phyloP scores from a whole-genome alignment of 2,888 invertebrate genomes.

The Catocala fraxini region DNA sequence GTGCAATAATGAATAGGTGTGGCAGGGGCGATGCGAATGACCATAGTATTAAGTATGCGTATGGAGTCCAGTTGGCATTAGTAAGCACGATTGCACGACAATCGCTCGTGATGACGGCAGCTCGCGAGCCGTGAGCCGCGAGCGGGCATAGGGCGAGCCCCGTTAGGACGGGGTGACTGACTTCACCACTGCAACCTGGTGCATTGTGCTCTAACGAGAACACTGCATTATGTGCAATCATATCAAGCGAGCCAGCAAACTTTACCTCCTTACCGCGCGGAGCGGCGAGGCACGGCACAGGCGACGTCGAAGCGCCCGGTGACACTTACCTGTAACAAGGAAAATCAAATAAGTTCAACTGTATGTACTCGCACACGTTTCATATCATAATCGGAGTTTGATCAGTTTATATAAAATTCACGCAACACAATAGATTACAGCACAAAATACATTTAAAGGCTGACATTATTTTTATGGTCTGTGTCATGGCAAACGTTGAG shows the following conservation, averaged over 20 bases:
- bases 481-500: slow-evolving; percentile 54
- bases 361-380: neutral
- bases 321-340: slow-evolving; percentile 78
- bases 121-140: slow-evolving; percentile 52
- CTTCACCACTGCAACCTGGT: slow-evolving; percentile 84
- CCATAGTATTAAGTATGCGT: slow-evolving; percentile 66
- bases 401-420: slow-evolving; percentile 1
- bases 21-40: slow-evolving; percentile 55
- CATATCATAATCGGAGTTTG: neutral
- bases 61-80: slow-evolving; percentile 75
- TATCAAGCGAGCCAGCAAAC: slow-evolving; percentile 71
- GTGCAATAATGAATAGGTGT: slow-evolving; percentile 51
- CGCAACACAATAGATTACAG: slow-evolving; percentile 1
- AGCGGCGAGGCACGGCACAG: slow-evolving; percentile 6
- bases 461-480: slow-evolving; percentile 43
- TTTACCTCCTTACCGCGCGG: slow-evolving; percentile 59
- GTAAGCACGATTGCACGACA: slow-evolving; percentile 78
- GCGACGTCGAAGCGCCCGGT: slow-evolving; percentile 18
- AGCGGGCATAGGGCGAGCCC: slow-evolving; percentile 83
- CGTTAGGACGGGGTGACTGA: slow-evolving; percentile 86
- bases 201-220: slow-evolving; percentile 87
- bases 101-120: slow-evolving; percentile 78
- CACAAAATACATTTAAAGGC: slow-evolving; percentile 29
- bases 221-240: slow-evolving; percentile 81
- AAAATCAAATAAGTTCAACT: slow-evolving; percentile 41